Evolutionary conservation across 2,797 vertebrate genomes (phyloP).

Genomic region (Rhinogobio ventralis): DNA sequence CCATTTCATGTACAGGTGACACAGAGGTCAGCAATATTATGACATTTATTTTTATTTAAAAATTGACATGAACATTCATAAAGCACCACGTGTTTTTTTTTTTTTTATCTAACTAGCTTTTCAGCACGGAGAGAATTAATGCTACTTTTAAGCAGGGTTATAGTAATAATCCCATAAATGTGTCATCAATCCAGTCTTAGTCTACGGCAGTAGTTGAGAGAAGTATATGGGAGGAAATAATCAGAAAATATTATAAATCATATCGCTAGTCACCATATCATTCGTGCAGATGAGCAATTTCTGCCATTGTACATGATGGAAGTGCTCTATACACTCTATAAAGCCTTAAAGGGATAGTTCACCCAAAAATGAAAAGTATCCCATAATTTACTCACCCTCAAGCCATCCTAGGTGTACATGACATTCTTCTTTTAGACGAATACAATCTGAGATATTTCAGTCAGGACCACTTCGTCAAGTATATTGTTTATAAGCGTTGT

Average conservation of each 20-base stretch:
- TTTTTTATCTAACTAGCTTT: slow-evolving; percentile 15
- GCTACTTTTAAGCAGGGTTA: slow-evolving; percentile 29
- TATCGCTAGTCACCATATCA: not conserved
- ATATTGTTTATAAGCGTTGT: too few species aligned
- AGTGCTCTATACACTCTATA: not conserved
- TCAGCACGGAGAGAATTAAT: slow-evolving; percentile 8
- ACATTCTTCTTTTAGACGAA: too few species aligned
- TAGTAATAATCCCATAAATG: slow-evolving; percentile 50
- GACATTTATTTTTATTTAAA: not conserved
- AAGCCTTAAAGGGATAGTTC: not conserved
- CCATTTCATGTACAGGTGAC: slow-evolving; percentile 4
- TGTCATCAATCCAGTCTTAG: slow-evolving; percentile 25
- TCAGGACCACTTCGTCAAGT: too few species aligned
- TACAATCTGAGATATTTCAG: too few species aligned
- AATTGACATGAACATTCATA: not conserved
- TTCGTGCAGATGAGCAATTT: not conserved
- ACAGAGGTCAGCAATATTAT: not conserved
- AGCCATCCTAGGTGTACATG: too few species aligned
- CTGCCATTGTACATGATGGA: not conserved
- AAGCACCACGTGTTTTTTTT: slow-evolving; percentile 6
- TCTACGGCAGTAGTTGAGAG: slow-evolving; percentile 14
- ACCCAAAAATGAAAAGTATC: too few species aligned
- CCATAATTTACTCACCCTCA: too few species aligned
- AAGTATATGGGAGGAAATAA: slow-evolving; percentile 5
- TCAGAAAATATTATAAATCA: not conserved